These are phyloP conservation scores for Apodemus agrarius DNA, from an alignment of 2,797 vertebrate species.

Conservation along the genomic window DNA sequence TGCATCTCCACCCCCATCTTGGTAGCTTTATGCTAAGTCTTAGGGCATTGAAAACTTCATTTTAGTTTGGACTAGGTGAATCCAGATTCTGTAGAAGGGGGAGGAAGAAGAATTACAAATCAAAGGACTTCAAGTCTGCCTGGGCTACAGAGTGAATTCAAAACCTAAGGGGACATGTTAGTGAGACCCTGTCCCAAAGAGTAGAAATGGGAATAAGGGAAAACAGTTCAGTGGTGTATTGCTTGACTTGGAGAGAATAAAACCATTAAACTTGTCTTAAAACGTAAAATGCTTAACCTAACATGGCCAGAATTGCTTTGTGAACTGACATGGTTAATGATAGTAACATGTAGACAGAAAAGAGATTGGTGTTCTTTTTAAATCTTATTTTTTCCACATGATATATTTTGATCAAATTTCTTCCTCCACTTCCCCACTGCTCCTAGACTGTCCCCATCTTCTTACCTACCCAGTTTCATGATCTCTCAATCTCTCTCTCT, in stretches of 20 bases:
- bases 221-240: background rate
- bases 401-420: background rate
- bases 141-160: background rate
- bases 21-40: background rate
- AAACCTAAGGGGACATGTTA: background rate
- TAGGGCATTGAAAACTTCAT: background rate
- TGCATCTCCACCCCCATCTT: background rate
- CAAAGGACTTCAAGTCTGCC: background rate
- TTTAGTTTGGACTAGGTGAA: background rate
- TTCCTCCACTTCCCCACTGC: background rate
- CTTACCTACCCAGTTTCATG: background rate
- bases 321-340: constrained; percentile 22
- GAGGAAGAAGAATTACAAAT: background rate
- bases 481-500: no score
- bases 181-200: background rate
- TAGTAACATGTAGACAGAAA: background rate
- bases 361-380: background rate
- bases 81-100: background rate
- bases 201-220: background rate
- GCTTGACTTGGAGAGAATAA: background rate
- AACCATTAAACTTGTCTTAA: constrained; percentile 47
- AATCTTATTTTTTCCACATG: background rate
- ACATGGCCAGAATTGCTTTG: background rate
- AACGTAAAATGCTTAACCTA: constrained; percentile 20
- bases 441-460: background rate